Base-by-base conservation (phyloP, 2,797 vertebrate genomes). In the Acanthurus tractus region DNA sequence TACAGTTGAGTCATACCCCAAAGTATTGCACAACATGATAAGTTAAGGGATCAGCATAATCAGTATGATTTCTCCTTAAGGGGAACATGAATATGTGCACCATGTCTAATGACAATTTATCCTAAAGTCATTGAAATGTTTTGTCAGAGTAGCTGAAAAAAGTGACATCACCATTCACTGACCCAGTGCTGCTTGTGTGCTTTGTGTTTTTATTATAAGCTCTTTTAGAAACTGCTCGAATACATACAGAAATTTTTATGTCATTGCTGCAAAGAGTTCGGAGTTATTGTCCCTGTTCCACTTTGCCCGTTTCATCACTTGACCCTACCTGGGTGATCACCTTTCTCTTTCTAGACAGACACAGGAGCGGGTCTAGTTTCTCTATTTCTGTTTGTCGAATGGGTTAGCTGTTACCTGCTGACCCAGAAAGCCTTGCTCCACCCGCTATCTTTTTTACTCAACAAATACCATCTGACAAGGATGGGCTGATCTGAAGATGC, bases 391-490 rank as follows among this genome's bases (percentile, higher is more conserved):
- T 71, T 84, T 72, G 75, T 81, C 74, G 77, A 76, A 61, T 72
- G 70, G 74, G 76, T 78, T 65, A 75, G 69, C 55, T 45, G 50
- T 52, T 75, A 81, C 87, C 75, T 76, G 76, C 15, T 74, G 85
- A 86, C 82, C 83, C 70, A 76, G 76, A 87, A 78, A 61, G 63
- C 74, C 66, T 76, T 17, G 57, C 76, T 81, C 83, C 83, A 64
- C 82, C 85, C 69, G 38, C 84, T 81, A 83, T 90, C 65, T 36
- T 77, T 86, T 87, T 83, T 83, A 80, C 71, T 63, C 63, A 6
- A 17, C 67, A 57, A 46, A 53, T 66, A 58, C 69, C 29, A 45
- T 77, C 75, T 54, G 63, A 67, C 50, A 20, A 40, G 50, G 40
- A 44, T 17, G 48, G 46, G 49, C 63, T 59, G 66, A 72, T 70